Evolutionary conservation across 1,140 invertebrate genomes (phyloP).

Genomic region (Dryas iulia): DNA sequence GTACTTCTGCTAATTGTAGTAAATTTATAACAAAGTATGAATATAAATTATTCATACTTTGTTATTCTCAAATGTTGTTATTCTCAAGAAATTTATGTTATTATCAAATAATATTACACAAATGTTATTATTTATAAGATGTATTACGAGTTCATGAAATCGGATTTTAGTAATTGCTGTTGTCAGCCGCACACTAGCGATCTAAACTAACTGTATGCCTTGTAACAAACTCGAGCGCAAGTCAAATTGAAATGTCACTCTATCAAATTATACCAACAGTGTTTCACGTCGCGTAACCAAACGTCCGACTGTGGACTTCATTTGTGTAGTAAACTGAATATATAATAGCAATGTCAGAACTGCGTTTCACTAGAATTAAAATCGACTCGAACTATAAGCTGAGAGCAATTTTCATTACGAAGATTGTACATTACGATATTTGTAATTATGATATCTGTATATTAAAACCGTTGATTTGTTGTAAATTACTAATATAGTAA

Average conservation of each 20-base stretch:
- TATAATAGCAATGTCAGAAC: constrained; percentile 22
- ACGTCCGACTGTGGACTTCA: constrained; percentile 21
- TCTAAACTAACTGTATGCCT: constrained; percentile 41
- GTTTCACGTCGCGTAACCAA: constrained; percentile 20
- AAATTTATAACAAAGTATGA: too few relatives aligned
- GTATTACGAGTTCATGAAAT: not conserved
- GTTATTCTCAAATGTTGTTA: too few relatives aligned
- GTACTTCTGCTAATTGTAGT: too few relatives aligned
- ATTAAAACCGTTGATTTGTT: not conserved
- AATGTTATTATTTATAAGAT: not conserved
- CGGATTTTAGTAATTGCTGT: constrained; percentile 16
- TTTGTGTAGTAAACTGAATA: constrained; percentile 23
- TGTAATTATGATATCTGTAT: not conserved
- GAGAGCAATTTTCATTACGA: constrained; percentile 4
- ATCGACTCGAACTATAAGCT: constrained; percentile 5
- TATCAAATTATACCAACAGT: constrained; percentile 42
- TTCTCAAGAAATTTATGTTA: too few relatives aligned
- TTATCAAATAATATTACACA: too few relatives aligned
- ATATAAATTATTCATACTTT: too few relatives aligned
- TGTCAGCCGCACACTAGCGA: constrained; percentile 32
- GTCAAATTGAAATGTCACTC: constrained; percentile 69
- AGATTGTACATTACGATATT: not conserved
- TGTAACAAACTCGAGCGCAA: constrained; percentile 43
- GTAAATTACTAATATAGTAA: not conserved
- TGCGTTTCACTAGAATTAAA: constrained; percentile 7